These are phyloP conservation scores for Amphiprion ocellaris DNA, from an alignment of 2,113 vertebrate genomes.

Conservation along the genomic window DNA sequence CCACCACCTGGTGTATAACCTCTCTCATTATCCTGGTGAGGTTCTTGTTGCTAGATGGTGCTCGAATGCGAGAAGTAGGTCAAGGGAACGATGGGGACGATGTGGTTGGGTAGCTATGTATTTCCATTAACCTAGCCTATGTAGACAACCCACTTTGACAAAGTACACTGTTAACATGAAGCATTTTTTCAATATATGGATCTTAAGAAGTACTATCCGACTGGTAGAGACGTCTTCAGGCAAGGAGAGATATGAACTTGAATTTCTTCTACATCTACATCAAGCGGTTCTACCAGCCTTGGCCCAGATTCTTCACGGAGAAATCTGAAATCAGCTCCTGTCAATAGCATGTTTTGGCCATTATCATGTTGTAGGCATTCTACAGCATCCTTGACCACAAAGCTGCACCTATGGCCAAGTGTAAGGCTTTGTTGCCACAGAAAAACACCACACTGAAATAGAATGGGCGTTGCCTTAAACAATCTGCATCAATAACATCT, in stretches of 20 bases:
- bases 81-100: slow-evolving; percentile 37
- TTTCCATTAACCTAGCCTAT: slow-evolving; percentile 12
- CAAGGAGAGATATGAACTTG: neutral
- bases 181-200: neutral
- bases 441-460: too few relatives aligned
- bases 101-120: slow-evolving; percentile 21
- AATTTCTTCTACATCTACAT: neutral
- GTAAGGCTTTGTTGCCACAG: too few relatives aligned
- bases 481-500: neutral
- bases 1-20: slow-evolving; percentile 40
- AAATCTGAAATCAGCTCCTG: neutral
- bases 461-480: neutral
- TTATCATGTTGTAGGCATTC: too few relatives aligned
- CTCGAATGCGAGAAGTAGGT: slow-evolving; percentile 60
- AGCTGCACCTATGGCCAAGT: too few relatives aligned
- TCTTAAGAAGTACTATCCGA: neutral
- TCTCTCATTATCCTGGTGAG: slow-evolving; percentile 51
- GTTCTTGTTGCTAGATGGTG: slow-evolving; percentile 16
- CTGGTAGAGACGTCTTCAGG: neutral
- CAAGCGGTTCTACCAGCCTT: neutral
- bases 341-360: too few relatives aligned
- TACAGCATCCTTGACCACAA: too few relatives aligned
- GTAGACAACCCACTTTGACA: neutral
- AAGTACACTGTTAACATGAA: neutral
- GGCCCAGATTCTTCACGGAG: neutral